Conservation (phyloP, 2,797 vertebrate genomes). For the Lagocephalus sceleratus region DNA sequence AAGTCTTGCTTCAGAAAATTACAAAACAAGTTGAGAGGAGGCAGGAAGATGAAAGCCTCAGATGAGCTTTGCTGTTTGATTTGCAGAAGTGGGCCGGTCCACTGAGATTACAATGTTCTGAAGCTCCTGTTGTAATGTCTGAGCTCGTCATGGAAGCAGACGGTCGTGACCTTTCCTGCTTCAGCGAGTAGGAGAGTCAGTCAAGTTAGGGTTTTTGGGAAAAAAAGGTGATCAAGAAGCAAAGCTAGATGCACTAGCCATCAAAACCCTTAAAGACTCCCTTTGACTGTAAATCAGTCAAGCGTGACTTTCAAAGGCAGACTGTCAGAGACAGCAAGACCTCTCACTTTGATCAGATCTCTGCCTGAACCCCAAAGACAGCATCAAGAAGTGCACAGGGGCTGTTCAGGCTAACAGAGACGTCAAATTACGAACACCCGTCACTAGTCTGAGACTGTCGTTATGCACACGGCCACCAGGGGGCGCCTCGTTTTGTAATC, state of each 20-base stretch:
- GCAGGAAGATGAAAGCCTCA: conserved; percentile 24
- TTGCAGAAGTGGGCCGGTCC: conserved; percentile 21
- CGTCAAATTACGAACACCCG: too few relatives aligned
- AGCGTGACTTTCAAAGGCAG: too few relatives aligned
- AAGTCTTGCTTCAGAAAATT: conserved; percentile 24
- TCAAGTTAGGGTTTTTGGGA: conserved; percentile 54
- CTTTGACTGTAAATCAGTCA: too few relatives aligned
- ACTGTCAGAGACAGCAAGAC: too few relatives aligned
- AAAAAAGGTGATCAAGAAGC: conserved; percentile 41
- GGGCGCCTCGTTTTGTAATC: too few relatives aligned
- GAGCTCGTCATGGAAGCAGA: neutral
- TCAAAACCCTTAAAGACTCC: too few relatives aligned
- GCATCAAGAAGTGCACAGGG: too few relatives aligned
- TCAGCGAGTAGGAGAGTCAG: conserved; percentile 10
- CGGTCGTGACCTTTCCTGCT: conserved; percentile 3
- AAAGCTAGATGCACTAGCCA: conserved; percentile 44
- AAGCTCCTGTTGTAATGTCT: conserved; percentile 24
- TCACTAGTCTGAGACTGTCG: too few relatives aligned
- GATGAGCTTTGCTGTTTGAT: conserved; percentile 1
- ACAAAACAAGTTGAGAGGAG: conserved; percentile 29
- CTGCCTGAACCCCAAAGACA: too few relatives aligned
- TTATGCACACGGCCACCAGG: too few relatives aligned
- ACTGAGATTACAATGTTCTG: conserved; percentile 45
- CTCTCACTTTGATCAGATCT: too few relatives aligned
- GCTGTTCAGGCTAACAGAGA: too few relatives aligned